Evolutionary conservation across 2,797 vertebrate genomes (phyloP), one percentile per base, ranked within the genome.

Genomic region (Xenopus petersii): DNA sequence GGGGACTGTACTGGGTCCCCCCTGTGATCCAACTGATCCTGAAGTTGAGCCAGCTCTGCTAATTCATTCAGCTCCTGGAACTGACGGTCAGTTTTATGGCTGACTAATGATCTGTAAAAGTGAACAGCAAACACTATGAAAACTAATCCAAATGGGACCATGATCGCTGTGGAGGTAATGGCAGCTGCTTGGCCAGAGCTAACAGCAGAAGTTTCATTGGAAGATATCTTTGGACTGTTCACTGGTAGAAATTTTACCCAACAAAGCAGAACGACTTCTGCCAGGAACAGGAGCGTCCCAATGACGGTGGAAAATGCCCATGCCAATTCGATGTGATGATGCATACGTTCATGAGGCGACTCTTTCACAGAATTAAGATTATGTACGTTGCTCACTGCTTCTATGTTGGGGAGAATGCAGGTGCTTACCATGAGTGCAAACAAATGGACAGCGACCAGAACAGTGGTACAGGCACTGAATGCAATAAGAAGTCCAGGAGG

Each of bases 401-500:
- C 97, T 0, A 99, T 94, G 63, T 99, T 97, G 1, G 98, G 98
- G 67, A 99, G 93, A 84, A 99, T 99, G 85, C 98, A 99, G 82
- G 98, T 99, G 87, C 98, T 99, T 88, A 99, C 92, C 98, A 99
- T 98, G 54, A 99, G 93, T 4, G 97, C 98, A 21, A 99, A 99
- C 56, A 99, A 94, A 82, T 99, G 98, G 59, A 99, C 98, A 0
- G 98, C 98, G 66, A 99, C 98, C 67, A 99, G 91, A 64, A 99
- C 91, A 0, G 98, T 99, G 70, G 98, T 99, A 76, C 98, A 99
- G 84, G 94, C 96, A 2, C 97, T 98, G 88, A 99, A 99, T 79
- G 96, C 96, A 1, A 99, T 96, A 81, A 99, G 86, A 82, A 99
- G 91, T 64, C 95, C 97, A 0, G 90, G 91, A 0, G 97, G 98